Conservation (phyloP, 1,140 invertebrate genomes). For the Heliconius himera region DNA sequence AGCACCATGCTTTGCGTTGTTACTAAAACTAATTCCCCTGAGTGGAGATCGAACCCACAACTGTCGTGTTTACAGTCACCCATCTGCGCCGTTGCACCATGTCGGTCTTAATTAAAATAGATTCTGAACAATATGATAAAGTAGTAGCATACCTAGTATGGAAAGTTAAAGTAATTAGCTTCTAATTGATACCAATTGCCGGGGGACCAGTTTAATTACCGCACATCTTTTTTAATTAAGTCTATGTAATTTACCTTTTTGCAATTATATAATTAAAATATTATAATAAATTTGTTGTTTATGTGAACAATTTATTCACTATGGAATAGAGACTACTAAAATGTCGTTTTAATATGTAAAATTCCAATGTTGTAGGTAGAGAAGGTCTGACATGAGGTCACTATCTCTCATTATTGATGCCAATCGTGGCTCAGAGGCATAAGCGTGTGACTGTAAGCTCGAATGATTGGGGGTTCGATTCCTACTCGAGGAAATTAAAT, state of each 20-base stretch:
- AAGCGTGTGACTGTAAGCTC: no score
- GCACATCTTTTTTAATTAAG: conserved; percentile 23
- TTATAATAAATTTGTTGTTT: not conserved
- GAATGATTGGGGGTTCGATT: no score
- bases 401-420: no score
- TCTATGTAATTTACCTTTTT: not conserved
- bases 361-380: not conserved
- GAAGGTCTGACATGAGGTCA: no score
- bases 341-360: not conserved
- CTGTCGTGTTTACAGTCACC: no score
- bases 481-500: no score
- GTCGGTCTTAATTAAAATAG: not conserved
- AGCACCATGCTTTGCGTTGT: not conserved
- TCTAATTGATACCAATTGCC: conserved; percentile 44
- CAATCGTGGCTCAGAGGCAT: no score
- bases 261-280: conserved; percentile 4
- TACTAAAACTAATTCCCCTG: not conserved
- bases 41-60: not conserved
- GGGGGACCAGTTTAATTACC: conserved; percentile 32
- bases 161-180: conserved; percentile 42
- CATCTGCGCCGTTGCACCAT: no score
- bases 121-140: not conserved
- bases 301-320: not conserved
- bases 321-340: not conserved
- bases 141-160: not conserved